Base-by-base conservation (phyloP, 2,888 invertebrate genomes). In the Tethea ocularis region DNA sequence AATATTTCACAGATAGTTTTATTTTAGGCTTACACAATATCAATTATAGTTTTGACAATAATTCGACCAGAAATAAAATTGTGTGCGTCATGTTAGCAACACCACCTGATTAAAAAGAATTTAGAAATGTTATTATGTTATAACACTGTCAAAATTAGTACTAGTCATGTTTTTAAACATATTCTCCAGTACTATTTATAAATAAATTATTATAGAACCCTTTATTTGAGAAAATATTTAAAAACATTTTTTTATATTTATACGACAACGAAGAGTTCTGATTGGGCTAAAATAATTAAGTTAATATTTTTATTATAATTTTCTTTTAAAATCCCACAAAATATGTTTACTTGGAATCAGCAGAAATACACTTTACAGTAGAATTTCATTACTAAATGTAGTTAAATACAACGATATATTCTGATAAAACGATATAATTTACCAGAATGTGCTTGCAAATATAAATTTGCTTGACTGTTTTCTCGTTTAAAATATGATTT, bases 21-120 rank as follows among this genome's bases (percentile, higher is more conserved):
- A 78, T 77, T 78, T 77, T 83, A 82, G 73, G 75, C 86, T 85
- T 87, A 87, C 67, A 78, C 64, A 82, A 79, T 86, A 86, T 84
- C 81, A 82, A 80, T 84, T 79, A 75, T 66, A 68, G 61, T 59
- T 33, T 68, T 53, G 58, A 66, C 64, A 53, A 52, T 68, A 66
- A 66, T 62, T 67, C 69, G 67, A 68, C 61, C 61, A 73, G 62
- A 64, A 57, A 60, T 60, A 60, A 58, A 33, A 33, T 41, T 57
- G 26, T 15, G 11, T 53, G 52, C 52, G 52, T 53, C 52, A 26
- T n/a, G 38, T 5, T 6, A 13, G 38, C n/a, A n/a, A 15, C 15
- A 29, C 52, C 29, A 29, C n/a, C 4, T 29, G 26, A 33, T 17
- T 17, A 26, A 5, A 38, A 1, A 38, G 11, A 11, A 2, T 5